phyloP scores from a whole-genome alignment of 1,140 invertebrate species.

The Chelonus insularis region DNA sequence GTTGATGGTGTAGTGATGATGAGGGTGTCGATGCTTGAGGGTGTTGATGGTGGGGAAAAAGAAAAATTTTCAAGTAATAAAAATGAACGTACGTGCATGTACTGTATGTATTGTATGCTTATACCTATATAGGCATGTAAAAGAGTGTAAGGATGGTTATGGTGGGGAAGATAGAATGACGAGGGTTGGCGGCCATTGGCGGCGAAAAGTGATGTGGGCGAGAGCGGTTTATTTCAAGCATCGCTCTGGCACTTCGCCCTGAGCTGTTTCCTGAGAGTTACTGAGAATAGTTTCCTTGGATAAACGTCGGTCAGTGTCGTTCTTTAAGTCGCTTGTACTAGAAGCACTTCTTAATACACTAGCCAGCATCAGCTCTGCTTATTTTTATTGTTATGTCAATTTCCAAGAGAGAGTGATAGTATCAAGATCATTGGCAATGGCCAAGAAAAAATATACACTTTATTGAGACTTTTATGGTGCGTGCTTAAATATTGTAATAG shows the following conservation, averaged over 20 bases:
- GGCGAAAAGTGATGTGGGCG: conserved; percentile 50
- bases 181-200: conserved; percentile 27
- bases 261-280: conserved; percentile 49
- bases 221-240: conserved; percentile 59
- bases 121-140: neutral
- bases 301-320: conserved; percentile 36
- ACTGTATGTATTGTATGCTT: neutral
- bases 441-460: neutral
- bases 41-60: neutral
- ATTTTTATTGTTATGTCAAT: too few species aligned
- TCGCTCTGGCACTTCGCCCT: conserved; percentile 56
- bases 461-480: neutral
- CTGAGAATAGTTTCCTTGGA: conserved; percentile 38
- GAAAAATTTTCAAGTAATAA: neutral
- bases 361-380: neutral
- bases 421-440: too few species aligned
- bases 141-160: conserved; percentile 6
- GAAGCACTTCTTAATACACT: too few species aligned
- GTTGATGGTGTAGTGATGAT: too few species aligned
- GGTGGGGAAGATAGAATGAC: conserved; percentile 41
- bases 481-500: neutral
- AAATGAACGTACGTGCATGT: neutral
- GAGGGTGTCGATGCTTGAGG: neutral
- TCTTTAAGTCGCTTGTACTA: conserved; percentile 28
- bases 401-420: too few species aligned